Conservation (phyloP, 1,140 invertebrate genomes). For the Fopius arisanus region DNA sequence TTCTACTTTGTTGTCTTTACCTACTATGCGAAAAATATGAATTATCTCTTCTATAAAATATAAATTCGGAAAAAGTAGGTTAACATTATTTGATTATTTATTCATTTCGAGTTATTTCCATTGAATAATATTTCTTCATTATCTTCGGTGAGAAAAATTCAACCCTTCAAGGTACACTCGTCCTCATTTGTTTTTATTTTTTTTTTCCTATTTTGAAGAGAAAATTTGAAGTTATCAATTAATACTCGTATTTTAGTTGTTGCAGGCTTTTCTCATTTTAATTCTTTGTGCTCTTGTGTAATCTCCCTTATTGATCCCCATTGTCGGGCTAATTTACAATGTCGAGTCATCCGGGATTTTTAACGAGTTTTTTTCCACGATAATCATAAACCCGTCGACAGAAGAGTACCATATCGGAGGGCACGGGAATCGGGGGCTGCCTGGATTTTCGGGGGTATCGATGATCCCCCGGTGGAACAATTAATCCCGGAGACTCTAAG, state of each 20-base stretch:
- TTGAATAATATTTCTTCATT: neutral
- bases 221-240: conserved; percentile 40
- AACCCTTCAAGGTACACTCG: neutral
- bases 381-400: conserved; percentile 95
- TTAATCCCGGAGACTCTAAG: conserved; percentile 65
- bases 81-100: neutral
- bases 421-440: conserved; percentile 76
- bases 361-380: conserved; percentile 81
- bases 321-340: conserved; percentile 42
- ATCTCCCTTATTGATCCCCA: conserved; percentile 43
- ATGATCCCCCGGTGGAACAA: conserved; percentile 69
- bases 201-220: neutral
- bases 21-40: conserved; percentile 60
- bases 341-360: conserved; percentile 72
- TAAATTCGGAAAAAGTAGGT: neutral
- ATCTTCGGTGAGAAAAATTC: neutral
- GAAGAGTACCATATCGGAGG: conserved; percentile 90
- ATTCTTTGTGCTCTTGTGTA: conserved; percentile 47
- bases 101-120: neutral
- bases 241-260: neutral
- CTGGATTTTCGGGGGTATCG: conserved; percentile 64
- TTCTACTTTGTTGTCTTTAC: conserved; percentile 37
- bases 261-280: neutral
- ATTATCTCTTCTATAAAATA: conserved; percentile 52
- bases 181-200: neutral